Percentiles rank a stretch among this genome's conserved stretches.
These are phyloP conservation scores for Smutsia temminckii DNA, from an alignment of 2,797 vertebrate genomes.

Conservation along the genomic window DNA sequence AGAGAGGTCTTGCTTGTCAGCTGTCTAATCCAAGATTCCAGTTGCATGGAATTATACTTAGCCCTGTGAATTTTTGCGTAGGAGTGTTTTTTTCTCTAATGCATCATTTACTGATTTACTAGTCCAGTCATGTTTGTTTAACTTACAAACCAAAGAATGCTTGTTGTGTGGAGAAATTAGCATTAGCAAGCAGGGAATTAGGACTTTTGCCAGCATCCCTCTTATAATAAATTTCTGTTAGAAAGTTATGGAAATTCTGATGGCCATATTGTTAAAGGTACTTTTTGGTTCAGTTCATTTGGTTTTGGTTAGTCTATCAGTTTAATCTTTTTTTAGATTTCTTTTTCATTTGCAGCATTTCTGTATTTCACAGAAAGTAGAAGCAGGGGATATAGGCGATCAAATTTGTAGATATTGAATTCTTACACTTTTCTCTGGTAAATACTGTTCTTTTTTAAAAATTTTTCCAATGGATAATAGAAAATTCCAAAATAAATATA, in stretches of 20 bases:
- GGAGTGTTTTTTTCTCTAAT: not conserved
- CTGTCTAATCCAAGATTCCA: constrained; percentile 8
- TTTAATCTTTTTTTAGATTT: constrained; percentile 29
- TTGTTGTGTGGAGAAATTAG: not conserved
- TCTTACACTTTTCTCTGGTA: constrained; percentile 7
- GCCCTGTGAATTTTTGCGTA: not conserved
- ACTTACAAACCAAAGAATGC: not conserved
- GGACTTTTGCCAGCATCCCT: not conserved
- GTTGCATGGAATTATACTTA: constrained; percentile 26
- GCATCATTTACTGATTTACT: not conserved
- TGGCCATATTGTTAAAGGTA: not conserved
- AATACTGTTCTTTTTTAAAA: not conserved
- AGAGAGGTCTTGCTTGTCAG: constrained; percentile 10
- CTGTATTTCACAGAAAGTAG: constrained; percentile 47
- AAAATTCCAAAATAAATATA: constrained; percentile 44
- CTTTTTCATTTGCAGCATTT: constrained; percentile 29
- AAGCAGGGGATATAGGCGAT: not conserved
- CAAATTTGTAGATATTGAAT: constrained; percentile 19
- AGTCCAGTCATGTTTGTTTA: not conserved
- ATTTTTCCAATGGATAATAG: not conserved
- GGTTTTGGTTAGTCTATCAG: not conserved
- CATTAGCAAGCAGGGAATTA: not conserved
- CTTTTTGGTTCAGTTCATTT: constrained; percentile 47
- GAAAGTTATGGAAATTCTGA: constrained; percentile 27
- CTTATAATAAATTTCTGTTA: constrained; percentile 18